Percentiles rank a stretch among this genome's conserved stretches.
phyloP scores from a whole-genome alignment of 1,140 invertebrate species.

The Ostrea edulis region DNA sequence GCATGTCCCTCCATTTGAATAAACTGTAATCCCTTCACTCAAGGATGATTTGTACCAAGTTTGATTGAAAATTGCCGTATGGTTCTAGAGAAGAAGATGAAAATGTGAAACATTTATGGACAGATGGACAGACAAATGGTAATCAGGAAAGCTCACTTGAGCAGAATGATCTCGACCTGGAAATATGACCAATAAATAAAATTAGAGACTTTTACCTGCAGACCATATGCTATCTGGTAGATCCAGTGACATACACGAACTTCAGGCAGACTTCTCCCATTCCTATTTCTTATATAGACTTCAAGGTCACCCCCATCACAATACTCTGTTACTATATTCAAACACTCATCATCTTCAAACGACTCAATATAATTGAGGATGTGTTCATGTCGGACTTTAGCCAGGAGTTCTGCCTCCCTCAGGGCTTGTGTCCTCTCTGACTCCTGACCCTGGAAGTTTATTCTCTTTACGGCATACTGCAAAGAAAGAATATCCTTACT shows the following conservation, averaged over 20 bases:
- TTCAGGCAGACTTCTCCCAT: constrained; percentile 56
- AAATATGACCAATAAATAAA: no score
- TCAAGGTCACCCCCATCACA: constrained; percentile 68
- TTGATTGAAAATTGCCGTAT: no score
- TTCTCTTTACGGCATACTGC: constrained; percentile 69
- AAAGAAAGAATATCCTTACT: constrained; percentile 40
- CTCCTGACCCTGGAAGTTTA: constrained; percentile 63
- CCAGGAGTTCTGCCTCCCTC: constrained; percentile 62
- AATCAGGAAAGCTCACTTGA: no score
- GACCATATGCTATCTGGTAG: constrained; percentile 61
- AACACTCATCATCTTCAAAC: constrained; percentile 62
- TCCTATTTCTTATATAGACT: constrained; percentile 57
- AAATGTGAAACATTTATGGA: no score
- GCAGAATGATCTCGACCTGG: no score
- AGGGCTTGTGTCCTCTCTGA: constrained; percentile 59
- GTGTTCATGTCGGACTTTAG: constrained; percentile 58
- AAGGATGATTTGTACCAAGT: no score
- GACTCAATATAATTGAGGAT: constrained; percentile 68
- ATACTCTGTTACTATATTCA: constrained; percentile 67
- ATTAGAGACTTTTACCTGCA: constrained; percentile 53
- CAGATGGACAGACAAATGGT: no score
- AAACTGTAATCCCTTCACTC: no score
- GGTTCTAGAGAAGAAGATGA: no score
- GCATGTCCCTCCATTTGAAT: no score
- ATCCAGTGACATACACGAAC: constrained; percentile 64